A percentile compares a stretch with the other conserved stretches of the same genome.
These are phyloP conservation scores for Temnopleurus reevesii DNA, from an alignment of 53 echinoderm and acorn worm genomes.

Conservation along the genomic window DNA sequence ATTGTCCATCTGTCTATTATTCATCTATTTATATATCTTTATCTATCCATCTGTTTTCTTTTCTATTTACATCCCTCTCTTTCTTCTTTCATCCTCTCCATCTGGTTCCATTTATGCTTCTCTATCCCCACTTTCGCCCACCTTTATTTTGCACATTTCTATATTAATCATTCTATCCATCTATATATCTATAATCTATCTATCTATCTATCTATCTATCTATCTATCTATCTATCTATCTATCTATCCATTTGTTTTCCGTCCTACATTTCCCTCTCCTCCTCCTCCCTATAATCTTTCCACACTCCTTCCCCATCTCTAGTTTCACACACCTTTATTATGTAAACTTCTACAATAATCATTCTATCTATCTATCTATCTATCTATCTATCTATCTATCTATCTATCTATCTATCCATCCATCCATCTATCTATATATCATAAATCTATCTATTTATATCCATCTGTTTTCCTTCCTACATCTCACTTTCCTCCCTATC, in stretches of 20 bases:
- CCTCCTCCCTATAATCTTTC: no score
- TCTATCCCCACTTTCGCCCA: background rate
- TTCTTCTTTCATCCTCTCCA: background rate
- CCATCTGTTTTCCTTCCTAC: background rate
- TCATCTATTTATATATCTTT: background rate
- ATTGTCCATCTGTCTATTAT: background rate
- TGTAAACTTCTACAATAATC: background rate
- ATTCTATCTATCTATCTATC: background rate
- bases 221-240: background rate
- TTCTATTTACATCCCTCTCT: background rate
- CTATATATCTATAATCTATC: background rate
- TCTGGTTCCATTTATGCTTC: background rate
- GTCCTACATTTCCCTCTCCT: no score
- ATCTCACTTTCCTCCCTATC: background rate
- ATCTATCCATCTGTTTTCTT: background rate
- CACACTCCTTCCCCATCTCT: no score
- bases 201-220: background rate
- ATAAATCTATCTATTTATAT: background rate
- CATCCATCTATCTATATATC: no score
- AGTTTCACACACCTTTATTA: background rate
- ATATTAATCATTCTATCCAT: background rate
- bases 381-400: background rate
- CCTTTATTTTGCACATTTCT: background rate
- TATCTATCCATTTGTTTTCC: no score
- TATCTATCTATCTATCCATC: no score